These are phyloP conservation scores for Drosophila aff. DNA, from an alignment of 1,140 invertebrate species.

Conservation along the genomic window DNA sequence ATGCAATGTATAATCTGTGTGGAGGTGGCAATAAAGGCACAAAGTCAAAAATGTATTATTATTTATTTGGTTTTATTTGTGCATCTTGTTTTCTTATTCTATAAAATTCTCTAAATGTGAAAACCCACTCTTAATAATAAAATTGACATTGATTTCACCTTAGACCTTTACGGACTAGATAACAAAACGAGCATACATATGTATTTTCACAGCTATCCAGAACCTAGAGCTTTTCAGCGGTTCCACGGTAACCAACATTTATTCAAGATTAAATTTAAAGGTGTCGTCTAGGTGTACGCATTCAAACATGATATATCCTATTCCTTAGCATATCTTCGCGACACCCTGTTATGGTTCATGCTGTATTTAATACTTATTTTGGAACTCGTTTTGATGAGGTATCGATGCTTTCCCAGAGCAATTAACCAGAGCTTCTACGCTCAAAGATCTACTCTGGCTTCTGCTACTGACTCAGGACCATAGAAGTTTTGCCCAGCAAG, in stretches of 20 bases:
- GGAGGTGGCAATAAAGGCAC: slow-evolving; percentile 40
- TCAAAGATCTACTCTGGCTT: slow-evolving; percentile 34
- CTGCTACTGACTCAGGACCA: neutral
- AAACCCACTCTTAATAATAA: neutral
- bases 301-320: no score
- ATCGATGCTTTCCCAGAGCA: slow-evolving; percentile 12
- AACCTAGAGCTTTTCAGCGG: neutral
- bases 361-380: slow-evolving; percentile 19
- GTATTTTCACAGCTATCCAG: no score
- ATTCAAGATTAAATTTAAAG: neutral
- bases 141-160: neutral
- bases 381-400: slow-evolving; percentile 3
- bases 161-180: slow-evolving; percentile 10
- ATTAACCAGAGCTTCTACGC: no score
- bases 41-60: neutral
- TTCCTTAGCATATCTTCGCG: neutral
- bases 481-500: slow-evolving; percentile 1
- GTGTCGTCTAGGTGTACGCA: neutral
- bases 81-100: neutral
- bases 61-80: neutral
- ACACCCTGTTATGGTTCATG: neutral
- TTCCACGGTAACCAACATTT: neutral
- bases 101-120: neutral
- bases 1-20: slow-evolving; percentile 24
- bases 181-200: no score